Base-by-base conservation (phyloP, 2,797 vertebrate species). In the Sorex maritimensis region DNA sequence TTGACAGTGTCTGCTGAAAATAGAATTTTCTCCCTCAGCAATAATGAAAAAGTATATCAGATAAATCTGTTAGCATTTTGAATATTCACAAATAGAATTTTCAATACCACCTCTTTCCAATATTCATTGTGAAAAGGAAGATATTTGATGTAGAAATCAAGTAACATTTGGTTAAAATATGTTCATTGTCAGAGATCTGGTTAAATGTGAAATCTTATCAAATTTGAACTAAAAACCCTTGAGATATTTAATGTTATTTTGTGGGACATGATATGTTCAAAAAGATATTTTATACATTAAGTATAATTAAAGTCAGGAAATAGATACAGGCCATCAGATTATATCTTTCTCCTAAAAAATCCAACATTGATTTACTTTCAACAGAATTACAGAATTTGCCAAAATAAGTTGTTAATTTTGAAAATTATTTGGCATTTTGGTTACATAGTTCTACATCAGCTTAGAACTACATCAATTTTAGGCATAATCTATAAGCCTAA, bases 401-500 rank as follows among this genome's bases (percentile, higher is more conserved):
- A 69, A 30, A 79, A 55, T 79, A 46, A 67, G 55, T 83, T 55
- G 14, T n/a, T 61, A 26, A 52, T 82, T 78, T 86, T 86, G 71
- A 92, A 81, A 82, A 38, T 30, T 74, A 17, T 83, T 81, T 89
- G 6, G 58, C 34, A 58, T 79, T 92, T 81, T 44, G 77, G 17
- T 82, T 46, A 63, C 8, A 30, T 30, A 44, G 13, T 41, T 73
- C 61, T 46, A 0, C 74, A 79, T 81, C 26, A 87, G 26, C 46
- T 69, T 0, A 81, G 10, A 58, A 26, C 34, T 34, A 34, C 46
- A 46, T 83, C 78, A 87, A 23, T 55, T 88, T 92, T 92, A 44
- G 84, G 75, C 74, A 80, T 83, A 28, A 65, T 95, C 28, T 74
- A 68, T 80, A 88, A 80, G 71, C 81, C 80, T 90, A 93, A 83